Base-by-base conservation (phyloP, 2,797 vertebrate genomes). In the Amniataba percoides region DNA sequence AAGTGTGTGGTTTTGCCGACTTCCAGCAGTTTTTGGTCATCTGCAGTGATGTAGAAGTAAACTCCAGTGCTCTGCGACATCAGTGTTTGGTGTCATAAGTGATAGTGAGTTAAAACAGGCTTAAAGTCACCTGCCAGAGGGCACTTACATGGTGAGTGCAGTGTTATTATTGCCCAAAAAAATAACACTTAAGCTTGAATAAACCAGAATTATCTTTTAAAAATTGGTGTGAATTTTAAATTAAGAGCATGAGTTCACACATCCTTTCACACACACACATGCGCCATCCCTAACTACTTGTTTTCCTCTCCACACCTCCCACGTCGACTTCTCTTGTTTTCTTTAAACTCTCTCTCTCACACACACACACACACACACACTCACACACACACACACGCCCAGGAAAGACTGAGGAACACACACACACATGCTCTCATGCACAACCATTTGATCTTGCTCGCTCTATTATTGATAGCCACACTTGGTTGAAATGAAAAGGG, bases 401-500 rank as follows among this genome's bases (percentile, higher is more conserved):
- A 31, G 27, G 27, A 31, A 55, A 56, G 31, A 51, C 65, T 43
- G 7, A 55, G 1, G 52, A 42, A 52, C 21, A 57, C 21, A 23
- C n/a, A 45, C 64, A 25, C 25, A 40, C 25, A n/a, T n/a, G 25
- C 62, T 69, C 73, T 46, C 53, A 70, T n/a, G 12, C 43, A 49
- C 78, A 74, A 46, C 48, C 65, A 64, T 81, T 73, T 80, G 69
- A 78, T 84, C 79, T 67, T 1, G 11, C 46, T 53, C n/a, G 1
- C 45, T 79, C 58, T 57, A 60, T 88, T 83, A 87, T 84, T 87
- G 82, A 88, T 74, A 78, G 78, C 74, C 71, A 43, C 2, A 1
- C 63, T 77, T 53, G 58, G 69, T 51, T 80, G 59, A 82, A 91
- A 80, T 88, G 39, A 82, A 89, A 87, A 85, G 74, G 71, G 52